These are phyloP conservation scores for Malurus alboscapulatus DNA, from an alignment of 2,113 vertebrate species.

Conservation along the genomic window DNA sequence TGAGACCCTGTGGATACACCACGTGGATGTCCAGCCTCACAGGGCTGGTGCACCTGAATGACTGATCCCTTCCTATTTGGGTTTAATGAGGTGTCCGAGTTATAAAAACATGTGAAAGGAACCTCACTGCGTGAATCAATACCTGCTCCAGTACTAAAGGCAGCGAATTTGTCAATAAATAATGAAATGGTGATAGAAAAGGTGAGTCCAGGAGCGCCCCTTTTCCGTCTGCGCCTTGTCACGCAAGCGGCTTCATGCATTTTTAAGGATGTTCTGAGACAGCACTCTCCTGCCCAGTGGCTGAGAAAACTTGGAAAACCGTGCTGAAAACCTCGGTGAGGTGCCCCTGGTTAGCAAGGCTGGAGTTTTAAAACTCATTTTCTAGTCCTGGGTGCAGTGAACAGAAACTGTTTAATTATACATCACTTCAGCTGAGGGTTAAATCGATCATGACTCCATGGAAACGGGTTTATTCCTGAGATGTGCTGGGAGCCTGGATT, in stretches of 20 bases:
- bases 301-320: background rate
- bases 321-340: background rate
- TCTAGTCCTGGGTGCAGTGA: background rate
- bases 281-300: background rate
- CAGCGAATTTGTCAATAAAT: constrained; percentile 73
- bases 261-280: constrained; percentile 55
- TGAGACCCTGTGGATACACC: background rate
- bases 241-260: constrained; percentile 57
- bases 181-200: constrained; percentile 50
- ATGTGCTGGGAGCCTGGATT: background rate
- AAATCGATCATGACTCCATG: background rate
- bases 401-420: constrained; percentile 19
- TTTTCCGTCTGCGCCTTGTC: background rate
- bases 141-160: constrained; percentile 9
- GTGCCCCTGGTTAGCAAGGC: background rate
- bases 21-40: background rate
- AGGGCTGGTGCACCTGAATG: background rate
- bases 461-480: background rate
- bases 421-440: background rate
- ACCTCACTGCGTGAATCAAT: constrained; percentile 47
- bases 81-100: background rate
- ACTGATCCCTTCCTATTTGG: background rate
- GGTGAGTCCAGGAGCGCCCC: background rate
- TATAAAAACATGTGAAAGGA: constrained; percentile 18
- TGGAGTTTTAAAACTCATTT: background rate